These are phyloP conservation scores for Homarus gammarus DNA, from an alignment of 2,888 invertebrate species.

Conservation along the genomic window DNA sequence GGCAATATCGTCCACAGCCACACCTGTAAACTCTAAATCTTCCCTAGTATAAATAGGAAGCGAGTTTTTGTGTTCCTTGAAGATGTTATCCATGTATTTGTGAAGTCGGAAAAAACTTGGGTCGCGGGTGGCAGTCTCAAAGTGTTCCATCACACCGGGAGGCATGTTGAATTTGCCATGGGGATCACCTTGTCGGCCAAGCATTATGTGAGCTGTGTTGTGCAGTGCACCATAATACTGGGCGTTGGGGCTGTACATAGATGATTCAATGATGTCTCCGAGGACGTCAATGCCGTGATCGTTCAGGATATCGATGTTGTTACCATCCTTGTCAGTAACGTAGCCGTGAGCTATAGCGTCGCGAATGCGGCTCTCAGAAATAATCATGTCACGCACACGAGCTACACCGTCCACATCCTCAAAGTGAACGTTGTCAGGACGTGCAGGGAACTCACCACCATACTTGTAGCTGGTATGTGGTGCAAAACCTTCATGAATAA, in stretches of 20 bases:
- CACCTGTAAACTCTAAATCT: constrained; percentile 72
- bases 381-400: constrained; percentile 77
- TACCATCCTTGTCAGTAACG: constrained; percentile 77
- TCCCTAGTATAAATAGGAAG: constrained; percentile 83
- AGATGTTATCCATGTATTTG: constrained; percentile 85
- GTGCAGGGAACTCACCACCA: constrained; percentile 81
- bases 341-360: constrained; percentile 83
- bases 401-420: constrained; percentile 76
- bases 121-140: constrained; percentile 85
- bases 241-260: constrained; percentile 76
- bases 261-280: constrained; percentile 76
- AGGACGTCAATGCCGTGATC: constrained; percentile 76
- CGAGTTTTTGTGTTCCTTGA: constrained; percentile 83
- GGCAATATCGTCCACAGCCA: constrained; percentile 80
- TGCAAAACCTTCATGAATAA: constrained; percentile 81
- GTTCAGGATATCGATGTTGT: constrained; percentile 73
- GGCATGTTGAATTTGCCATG: constrained; percentile 78
- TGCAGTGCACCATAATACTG: constrained; percentile 73
- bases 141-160: constrained; percentile 80
- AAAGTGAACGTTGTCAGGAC: constrained; percentile 77
- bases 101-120: constrained; percentile 86
- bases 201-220: constrained; percentile 49
- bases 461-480: constrained; percentile 84
- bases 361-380: constrained; percentile 82
- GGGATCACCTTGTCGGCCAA: constrained; percentile 78